Conservation (phyloP, 2,888 invertebrate genomes). For the Leucoma salicis region DNA sequence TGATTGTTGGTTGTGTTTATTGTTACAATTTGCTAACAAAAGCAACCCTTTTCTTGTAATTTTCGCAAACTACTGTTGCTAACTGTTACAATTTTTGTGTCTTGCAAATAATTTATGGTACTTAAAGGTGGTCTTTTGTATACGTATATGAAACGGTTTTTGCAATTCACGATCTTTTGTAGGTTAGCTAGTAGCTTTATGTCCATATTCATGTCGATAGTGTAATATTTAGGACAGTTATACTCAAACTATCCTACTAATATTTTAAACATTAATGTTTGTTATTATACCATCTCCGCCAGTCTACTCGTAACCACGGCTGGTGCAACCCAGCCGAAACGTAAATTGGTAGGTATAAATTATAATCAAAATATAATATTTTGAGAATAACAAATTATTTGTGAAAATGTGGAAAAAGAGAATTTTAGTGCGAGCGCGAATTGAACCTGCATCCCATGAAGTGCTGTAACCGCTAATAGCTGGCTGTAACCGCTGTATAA, state of each 20-base stretch:
- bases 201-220: constrained; percentile 42
- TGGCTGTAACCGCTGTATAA: too few species aligned
- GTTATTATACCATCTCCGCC: too few species aligned
- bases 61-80: constrained; percentile 65
- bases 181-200: constrained; percentile 63
- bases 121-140: constrained; percentile 65
- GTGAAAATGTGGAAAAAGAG: too few species aligned
- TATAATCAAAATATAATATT: too few species aligned
- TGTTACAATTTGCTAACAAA: constrained; percentile 42
- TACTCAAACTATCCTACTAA: constrained; percentile 44
- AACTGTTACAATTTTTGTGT: constrained; percentile 64
- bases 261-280: background rate
- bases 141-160: constrained; percentile 49
- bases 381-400: too few species aligned
- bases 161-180: constrained; percentile 76
- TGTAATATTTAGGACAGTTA: constrained; percentile 41
- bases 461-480: too few species aligned
- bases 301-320: too few species aligned
- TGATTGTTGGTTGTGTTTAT: constrained; percentile 32
- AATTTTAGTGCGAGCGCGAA: too few species aligned
- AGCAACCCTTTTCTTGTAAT: constrained; percentile 63
- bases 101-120: constrained; percentile 65
- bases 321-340: too few species aligned
- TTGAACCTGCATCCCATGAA: too few species aligned
- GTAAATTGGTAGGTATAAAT: too few species aligned